Evolutionary conservation across 2,113 vertebrate genomes (phyloP), one percentile per base, ranked within the genome.

Genomic region (Pithys albifrons): DNA sequence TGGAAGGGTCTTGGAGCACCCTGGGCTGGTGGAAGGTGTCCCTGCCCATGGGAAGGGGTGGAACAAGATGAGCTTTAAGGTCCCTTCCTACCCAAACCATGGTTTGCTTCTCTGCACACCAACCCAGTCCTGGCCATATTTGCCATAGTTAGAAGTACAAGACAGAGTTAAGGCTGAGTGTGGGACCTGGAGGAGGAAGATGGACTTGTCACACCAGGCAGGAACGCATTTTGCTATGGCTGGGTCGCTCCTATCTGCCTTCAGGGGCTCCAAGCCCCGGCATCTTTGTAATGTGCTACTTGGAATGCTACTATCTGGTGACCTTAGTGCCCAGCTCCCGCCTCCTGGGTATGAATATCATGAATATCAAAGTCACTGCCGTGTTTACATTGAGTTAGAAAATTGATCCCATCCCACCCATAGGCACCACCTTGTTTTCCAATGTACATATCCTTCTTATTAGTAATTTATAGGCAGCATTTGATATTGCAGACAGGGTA

Each of bases 341-440:
- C 88, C 79, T 91, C 67, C 69, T 74, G 88, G 80, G 28, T 82
- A 86, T 82, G 92, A 92, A 96, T 72, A 81, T 81, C 76, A 78
- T 22, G 43, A 88, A 91, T 89, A 93, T 88, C 96, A 83, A 54
- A 71, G 62, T 55, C 81, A 45, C 88, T 72, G 76, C 16, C 0
- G 2, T 88, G 72, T 77, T 75, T 91, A 83, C 89, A 61, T 39
- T 74, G 89, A 55, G 89, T 69, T 81, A 88, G 80, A 41, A 79
- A 48, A 88, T 86, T 57, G 20, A 86, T 88, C 77, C 85, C 69
- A 58, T 73, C 85, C 94, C 83, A 54, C 65, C 91, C 79, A 46
- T 51, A 24, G 88, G 91, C 75, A 17, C 59, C 35, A 18, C 72
- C 57, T 58, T 65, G 16, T 55, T 89, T 91, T 87, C 86, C 76